These are phyloP conservation scores for Sakesphorus luctuosus DNA, from an alignment of 2,113 vertebrate genomes.

Conservation along the genomic window DNA sequence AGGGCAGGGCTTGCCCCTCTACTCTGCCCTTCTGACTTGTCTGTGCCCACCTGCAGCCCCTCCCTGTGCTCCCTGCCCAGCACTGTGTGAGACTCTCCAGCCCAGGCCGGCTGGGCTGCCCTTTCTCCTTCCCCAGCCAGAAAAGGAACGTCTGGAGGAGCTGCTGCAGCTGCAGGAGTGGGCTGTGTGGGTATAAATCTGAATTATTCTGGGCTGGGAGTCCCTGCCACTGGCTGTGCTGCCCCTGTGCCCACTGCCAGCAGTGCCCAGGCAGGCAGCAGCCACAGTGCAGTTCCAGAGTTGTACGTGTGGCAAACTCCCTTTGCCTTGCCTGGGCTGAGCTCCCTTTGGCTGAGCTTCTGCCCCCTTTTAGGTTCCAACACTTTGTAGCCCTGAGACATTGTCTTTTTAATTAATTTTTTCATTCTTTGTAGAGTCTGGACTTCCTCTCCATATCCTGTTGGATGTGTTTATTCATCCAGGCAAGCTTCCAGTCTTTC, in stretches of 20 bases:
- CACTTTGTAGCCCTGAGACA: not conserved
- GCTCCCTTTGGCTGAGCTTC: not conserved
- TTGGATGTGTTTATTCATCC: not conserved
- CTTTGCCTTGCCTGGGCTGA: not conserved
- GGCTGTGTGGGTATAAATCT: not conserved
- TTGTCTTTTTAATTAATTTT: slow-evolving; percentile 12
- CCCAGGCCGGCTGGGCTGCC: not conserved
- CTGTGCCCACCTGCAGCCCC: not conserved
- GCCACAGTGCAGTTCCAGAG: not conserved
- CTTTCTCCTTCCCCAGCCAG: not conserved
- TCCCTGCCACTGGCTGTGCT: fast-evolving
- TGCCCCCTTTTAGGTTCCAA: not conserved
- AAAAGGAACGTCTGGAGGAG: not conserved
- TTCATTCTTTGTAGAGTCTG: slow-evolving; percentile 1
- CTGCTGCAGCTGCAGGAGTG: not conserved
- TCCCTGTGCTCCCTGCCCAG: not conserved
- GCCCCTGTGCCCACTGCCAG: not conserved
- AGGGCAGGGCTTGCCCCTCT: not conserved
- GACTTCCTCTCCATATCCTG: slow-evolving; percentile 10
- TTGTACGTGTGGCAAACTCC: not conserved
- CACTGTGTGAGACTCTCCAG: not conserved
- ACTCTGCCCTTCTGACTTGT: not conserved
- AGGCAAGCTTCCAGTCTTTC: not conserved
- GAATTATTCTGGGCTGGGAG: not conserved
- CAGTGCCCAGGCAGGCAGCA: not conserved